These are phyloP conservation scores for Nemoura dubitans DNA, from an alignment of 2,888 invertebrate genomes.

Conservation along the genomic window DNA sequence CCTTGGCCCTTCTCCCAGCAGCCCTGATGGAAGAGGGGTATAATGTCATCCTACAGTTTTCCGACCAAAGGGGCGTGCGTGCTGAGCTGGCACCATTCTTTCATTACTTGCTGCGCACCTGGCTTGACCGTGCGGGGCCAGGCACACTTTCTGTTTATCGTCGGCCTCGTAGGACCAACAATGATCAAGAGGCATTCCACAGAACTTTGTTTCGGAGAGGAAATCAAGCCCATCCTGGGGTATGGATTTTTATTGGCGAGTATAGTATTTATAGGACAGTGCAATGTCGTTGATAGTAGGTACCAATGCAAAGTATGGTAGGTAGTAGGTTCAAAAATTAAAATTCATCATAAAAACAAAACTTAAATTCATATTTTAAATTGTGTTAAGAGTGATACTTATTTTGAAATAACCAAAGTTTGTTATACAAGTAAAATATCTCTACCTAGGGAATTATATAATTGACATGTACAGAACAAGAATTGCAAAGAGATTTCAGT, in stretches of 20 bases:
- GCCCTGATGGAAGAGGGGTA: not conserved
- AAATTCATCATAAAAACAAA: not conserved
- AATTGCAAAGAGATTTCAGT: too few relatives aligned
- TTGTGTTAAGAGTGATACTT: not conserved
- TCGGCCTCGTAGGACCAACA: not conserved
- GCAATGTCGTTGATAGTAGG: too few relatives aligned
- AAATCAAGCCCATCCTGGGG: not conserved
- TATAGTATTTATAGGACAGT: too few relatives aligned
- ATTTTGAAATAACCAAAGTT: not conserved
- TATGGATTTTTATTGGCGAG: not conserved
- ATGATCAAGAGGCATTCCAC: constrained; percentile 8
- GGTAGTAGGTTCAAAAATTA: not conserved
- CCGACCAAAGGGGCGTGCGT: not conserved
- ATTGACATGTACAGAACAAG: not conserved
- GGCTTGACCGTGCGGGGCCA: not conserved
- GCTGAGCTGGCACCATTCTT: not conserved
- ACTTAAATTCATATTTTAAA: not conserved
- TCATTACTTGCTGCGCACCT: not conserved
- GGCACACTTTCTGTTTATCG: not conserved
- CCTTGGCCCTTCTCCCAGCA: not conserved
- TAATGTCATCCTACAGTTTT: not conserved
- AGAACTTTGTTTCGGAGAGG: not conserved
- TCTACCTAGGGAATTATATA: not conserved
- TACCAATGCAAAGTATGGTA: not conserved
- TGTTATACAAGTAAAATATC: not conserved